Evolutionary conservation across 2,888 invertebrate species (phyloP), one percentile per base, ranked within the genome.

Genomic region (Hydrotaea cyrtoneurina): DNA sequence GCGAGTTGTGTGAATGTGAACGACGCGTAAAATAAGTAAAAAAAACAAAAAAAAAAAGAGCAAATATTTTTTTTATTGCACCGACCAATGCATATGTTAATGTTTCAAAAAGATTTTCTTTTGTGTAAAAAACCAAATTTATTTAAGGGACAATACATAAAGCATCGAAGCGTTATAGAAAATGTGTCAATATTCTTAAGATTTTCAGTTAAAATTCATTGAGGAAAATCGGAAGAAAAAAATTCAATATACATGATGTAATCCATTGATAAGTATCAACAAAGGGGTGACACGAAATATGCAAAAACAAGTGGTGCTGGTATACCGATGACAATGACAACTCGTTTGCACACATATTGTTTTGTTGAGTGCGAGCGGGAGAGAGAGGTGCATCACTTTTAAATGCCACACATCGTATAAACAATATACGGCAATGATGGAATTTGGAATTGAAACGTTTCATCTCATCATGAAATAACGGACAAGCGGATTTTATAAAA

Each of bases 1-100:
- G 87, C 83, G 86, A 72, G 59, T 87, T 86, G 85, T 82, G 82
- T 80, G 82, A n/a, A n/a, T 86, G 86, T 83, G 86, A 86, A 86
- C 84, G 39, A 31, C 31, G 76, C 69, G 77, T 46, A 55, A 84
- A 78, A 72, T 19, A 75, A n/a, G n/a, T n/a, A 81, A 66, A 55
- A n/a, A n/a, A n/a, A n/a, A n/a, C 72, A 46, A 31, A 69, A 74
- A 64, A 79, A 78, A 55, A 78, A 80, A 73, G 26, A 19, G 46
- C 36, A 31, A 69, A 43, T 50, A 62, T n/a, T 26, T 62, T 62
- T 62, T 50, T 62, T 62, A 8, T 62, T 31, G 62, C 31, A 62
- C 15, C 62, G 31, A 62, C 62, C 15, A 62, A 73, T 39, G 26
- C 7, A 31, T 31, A 31, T 31, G 31, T 2, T 4, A 31, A 39